A percentile compares a stretch with the other conserved stretches of the same genome.
Conservation (phyloP, 2,888 invertebrate genomes). For the Patella caerulea region DNA sequence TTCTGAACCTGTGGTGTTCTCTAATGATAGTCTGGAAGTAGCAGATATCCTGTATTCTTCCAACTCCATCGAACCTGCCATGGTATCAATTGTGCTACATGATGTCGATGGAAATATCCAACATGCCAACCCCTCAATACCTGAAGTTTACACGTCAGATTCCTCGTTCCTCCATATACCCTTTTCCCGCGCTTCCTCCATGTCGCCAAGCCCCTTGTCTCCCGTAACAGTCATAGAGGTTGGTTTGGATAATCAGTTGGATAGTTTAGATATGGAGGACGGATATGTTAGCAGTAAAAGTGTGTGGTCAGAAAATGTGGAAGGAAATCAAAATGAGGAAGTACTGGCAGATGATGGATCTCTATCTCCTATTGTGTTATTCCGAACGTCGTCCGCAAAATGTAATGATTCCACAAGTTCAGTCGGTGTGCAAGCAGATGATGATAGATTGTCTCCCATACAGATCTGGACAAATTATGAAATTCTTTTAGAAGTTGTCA, state of each 20-base stretch:
- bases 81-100: conserved; percentile 51
- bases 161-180: conserved; percentile 42
- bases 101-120: conserved; percentile 41
- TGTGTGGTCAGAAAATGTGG: neutral
- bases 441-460: conserved; percentile 43
- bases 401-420: neutral
- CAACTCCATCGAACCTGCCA: conserved; percentile 41
- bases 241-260: conserved; percentile 63
- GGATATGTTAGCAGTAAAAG: conserved; percentile 32
- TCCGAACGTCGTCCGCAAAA: neutral
- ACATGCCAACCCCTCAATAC: conserved; percentile 18
- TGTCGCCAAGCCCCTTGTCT: conserved; percentile 52
- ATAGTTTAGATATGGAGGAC: conserved; percentile 57
- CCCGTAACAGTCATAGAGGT: conserved; percentile 67
- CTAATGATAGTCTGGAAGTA: conserved; percentile 53
- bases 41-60: conserved; percentile 50
- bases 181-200: conserved; percentile 33
- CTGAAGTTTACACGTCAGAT: conserved; percentile 28
- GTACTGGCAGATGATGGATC: conserved; percentile 38
- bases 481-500: conserved; percentile 30
- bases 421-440: conserved; percentile 37
- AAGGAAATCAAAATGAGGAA: conserved; percentile 13
- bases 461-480: conserved; percentile 36
- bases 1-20: neutral
- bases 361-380: conserved; percentile 34